A percentile compares a stretch with the other conserved stretches of the same genome.
Conservation (phyloP, 53 echinoderm and acorn worm species). For the Hippasteria phrygiana region DNA sequence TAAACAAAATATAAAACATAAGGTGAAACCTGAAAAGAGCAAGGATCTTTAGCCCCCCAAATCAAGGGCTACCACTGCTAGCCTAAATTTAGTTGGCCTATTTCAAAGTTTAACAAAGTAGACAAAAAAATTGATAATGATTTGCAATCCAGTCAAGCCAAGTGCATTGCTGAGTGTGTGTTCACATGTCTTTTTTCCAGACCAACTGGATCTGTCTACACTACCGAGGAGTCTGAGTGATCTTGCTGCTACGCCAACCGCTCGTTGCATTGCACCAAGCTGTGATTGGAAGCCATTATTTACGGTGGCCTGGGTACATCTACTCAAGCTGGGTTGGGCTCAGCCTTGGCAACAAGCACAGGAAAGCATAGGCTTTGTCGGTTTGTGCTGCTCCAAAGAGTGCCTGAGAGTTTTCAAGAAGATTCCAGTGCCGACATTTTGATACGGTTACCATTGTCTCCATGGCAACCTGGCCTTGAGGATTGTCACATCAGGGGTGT, state of each 20-base stretch:
- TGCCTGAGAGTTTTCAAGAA: conserved; percentile 72
- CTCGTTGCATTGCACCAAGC: conserved; percentile 77
- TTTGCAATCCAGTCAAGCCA: too few relatives aligned
- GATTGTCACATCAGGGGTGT: too few relatives aligned
- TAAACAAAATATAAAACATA: too few relatives aligned
- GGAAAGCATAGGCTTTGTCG: conserved; percentile 67
- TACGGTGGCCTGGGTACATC: conserved; percentile 76
- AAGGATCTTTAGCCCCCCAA: too few relatives aligned
- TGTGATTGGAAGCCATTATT: conserved; percentile 75
- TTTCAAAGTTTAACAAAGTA: too few relatives aligned
- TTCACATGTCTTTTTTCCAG: conserved; percentile 25
- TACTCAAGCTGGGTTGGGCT: conserved; percentile 75
- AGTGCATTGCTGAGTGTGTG: neutral
- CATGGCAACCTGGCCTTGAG: too few relatives aligned
- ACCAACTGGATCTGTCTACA: conserved; percentile 49
- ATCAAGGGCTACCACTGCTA: too few relatives aligned
- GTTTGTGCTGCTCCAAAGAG: conserved; percentile 74
- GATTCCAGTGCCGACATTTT: conserved; percentile 77
- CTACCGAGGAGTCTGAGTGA: conserved; percentile 71
- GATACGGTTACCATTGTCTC: neutral
- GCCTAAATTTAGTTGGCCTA: too few relatives aligned
- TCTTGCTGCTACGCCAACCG: conserved; percentile 54
- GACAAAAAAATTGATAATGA: too few relatives aligned
- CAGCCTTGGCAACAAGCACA: conserved; percentile 60
- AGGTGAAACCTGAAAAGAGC: too few relatives aligned